Conservation (phyloP, 2,113 vertebrate genomes). For the Diglossa brunneiventris region DNA sequence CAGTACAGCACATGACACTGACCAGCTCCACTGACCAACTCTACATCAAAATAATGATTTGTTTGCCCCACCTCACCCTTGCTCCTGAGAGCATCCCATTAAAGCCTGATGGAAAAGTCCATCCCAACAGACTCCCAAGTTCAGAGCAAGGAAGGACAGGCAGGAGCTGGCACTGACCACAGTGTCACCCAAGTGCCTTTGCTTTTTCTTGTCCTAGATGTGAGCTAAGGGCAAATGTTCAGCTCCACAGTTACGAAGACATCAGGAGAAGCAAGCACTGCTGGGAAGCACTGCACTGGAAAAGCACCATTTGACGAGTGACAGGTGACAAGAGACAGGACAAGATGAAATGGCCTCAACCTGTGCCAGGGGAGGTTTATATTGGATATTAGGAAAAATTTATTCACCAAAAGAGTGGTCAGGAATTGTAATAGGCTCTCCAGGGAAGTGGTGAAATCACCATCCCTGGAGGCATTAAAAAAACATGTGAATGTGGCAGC, state of each 20-base stretch:
- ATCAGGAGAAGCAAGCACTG: not conserved
- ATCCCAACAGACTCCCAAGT: not conserved
- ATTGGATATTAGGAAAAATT: not conserved
- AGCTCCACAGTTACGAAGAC: fast-evolving
- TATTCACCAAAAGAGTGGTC: not conserved
- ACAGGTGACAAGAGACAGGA: not conserved
- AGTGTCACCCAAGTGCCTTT: not conserved
- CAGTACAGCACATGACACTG: not conserved
- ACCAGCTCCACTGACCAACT: not conserved
- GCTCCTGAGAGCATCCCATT: not conserved
- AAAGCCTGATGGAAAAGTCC: not conserved
- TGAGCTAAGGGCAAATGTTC: fast-evolving
- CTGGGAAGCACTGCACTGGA: not conserved
- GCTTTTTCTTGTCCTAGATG: not conserved
- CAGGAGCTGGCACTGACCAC: not conserved
- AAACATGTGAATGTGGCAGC: fast-evolving
- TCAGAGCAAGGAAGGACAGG: not conserved
- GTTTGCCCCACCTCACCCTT: not conserved
- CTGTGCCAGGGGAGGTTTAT: not conserved
- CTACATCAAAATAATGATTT: not conserved
- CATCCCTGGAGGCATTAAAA: not conserved
- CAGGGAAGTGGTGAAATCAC: not conserved
- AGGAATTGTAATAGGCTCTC: not conserved
- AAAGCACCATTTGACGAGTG: not conserved
- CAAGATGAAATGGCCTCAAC: not conserved